Evolutionary conservation across 2,797 vertebrate genomes (phyloP), one percentile per base, ranked within the genome.

Genomic region (Hafferia zeledoni): DNA sequence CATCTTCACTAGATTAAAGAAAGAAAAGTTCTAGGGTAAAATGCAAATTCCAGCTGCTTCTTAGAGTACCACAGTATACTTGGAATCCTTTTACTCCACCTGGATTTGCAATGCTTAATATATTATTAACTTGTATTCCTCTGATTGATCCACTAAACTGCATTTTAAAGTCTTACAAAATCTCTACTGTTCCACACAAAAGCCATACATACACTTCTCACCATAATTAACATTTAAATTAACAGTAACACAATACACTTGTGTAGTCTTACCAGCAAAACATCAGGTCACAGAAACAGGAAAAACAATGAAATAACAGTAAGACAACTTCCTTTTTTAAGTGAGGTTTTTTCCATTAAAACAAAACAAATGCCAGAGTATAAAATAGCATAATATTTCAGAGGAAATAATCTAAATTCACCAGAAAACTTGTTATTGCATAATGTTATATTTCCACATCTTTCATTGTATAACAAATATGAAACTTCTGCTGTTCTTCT

Each of bases 121-220:
- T 88, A 83, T 91, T 90, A 94, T 91, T 93, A 95, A 94, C 47
- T 95, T 72, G 65, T 47, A 83, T 71, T 95, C 70, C 80, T 83
- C 61, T 83, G 88, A 92, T 9, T 93, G 89, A 90, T 88, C 43
- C 68, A 60, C 75, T 91, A 94, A 93, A 94, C 60, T 61, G 1
- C 56, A 64, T 94, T 77, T 95, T 95, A 82, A 96, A 95, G 60
- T 94, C 91, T 94, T 78, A 87, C 77, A 81, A 96, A 95, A 95
- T 78, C 83, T 93, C 80, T 83, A 20, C 52, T 52, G 31, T 79
- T 94, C 39, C 71, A 88, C 8, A 27, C 61, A 86, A 91, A 91
- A 91, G n/a, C 20, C 53, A 59, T 23, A 84, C 31, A 15, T 47
- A 69, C 6, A 81, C 46, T 91, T 85, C 90, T 81, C 46, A 69